Conservation (phyloP, 2,797 vertebrate species). For the Crenuchus spilurus region DNA sequence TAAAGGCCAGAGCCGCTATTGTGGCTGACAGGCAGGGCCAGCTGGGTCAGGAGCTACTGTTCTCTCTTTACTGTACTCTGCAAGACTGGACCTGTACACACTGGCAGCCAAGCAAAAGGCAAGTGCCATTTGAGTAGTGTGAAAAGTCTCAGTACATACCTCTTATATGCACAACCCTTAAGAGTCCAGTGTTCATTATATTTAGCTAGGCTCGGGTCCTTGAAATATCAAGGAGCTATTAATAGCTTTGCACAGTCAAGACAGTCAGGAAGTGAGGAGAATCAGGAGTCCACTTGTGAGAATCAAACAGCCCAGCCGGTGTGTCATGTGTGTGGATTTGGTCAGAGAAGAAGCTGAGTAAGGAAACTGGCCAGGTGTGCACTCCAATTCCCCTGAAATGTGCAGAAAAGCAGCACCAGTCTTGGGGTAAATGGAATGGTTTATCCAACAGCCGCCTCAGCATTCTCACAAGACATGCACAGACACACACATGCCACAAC, state of each 20-base stretch:
- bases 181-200: constrained; percentile 4
- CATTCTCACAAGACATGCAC: constrained; percentile 10
- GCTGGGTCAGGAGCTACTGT: constrained; percentile 43
- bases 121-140: neutral
- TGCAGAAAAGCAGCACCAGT: constrained; percentile 43
- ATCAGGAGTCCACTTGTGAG: constrained; percentile 29
- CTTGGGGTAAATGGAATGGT: constrained; percentile 44
- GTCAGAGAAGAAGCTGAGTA: constrained; percentile 41
- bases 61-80: constrained; percentile 39
- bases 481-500: constrained; percentile 1
- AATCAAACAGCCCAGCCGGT: constrained; percentile 24
- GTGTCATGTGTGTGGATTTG: constrained; percentile 43
- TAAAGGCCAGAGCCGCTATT: constrained; percentile 34
- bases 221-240: constrained; percentile 6
- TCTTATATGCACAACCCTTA: neutral
- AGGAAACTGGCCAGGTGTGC: constrained; percentile 48
- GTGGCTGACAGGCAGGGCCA: constrained; percentile 48
- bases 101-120: constrained; percentile 19
- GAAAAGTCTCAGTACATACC: neutral
- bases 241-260: constrained; percentile 20
- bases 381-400: constrained; percentile 47
- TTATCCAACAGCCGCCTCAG: constrained; percentile 43
- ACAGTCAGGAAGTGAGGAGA: neutral
- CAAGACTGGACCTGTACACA: neutral
- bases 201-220: neutral